Evolutionary conservation across 35 echinoderm and acorn worm genomes (phyloP), one percentile per base, ranked within the genome.

Genomic region (Lytechinus variegatus): DNA sequence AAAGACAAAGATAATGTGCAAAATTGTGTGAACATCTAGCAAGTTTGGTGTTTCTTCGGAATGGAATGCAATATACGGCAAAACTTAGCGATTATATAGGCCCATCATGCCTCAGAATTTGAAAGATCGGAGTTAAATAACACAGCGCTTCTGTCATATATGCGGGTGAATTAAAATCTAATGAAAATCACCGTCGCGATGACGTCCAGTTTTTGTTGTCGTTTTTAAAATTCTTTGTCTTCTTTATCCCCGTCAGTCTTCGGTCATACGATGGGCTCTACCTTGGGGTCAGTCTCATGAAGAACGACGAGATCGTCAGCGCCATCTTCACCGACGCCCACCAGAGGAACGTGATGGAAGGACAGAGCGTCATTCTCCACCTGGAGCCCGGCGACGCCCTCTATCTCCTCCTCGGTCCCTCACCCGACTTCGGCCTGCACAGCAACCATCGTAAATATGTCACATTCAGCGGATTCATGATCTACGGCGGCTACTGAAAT

Each of bases 381-480:
- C 87, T 99, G 14, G 89, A 86, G 27, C 54, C 52, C 0, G 97
- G 94, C 0, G 98, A 99, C 61, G 27, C 10, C 4, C 94, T 99
- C 9, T 99, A 96, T 97, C 86, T 99, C 29, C 79, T 95, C 52
- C 71, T 98, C 54, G 97, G 95, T 5, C 95, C 98, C 87, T 96
- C 94, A 21, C 90, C 95, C 27, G 11, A 72, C 24, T 98, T 95
- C 91, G 97, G 94, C 1, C 55, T 99, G 33, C 95, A 97, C 89
- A 97, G 97, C 87, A 95, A 97, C 27, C 27, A 92, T 21, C 95
- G 95, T 27, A 94, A 96, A 54, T 94, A 97, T 52, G 89, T 96
- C 54, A 98, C 97, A 0, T 99, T 99, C 56, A 97, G 94, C 14
- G 98, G 98, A 5, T 99, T 98, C 89, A 86, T 99, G 4, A 79